Conservation (phyloP, 2,113 vertebrate genomes). For the Aegypius monachus region DNA sequence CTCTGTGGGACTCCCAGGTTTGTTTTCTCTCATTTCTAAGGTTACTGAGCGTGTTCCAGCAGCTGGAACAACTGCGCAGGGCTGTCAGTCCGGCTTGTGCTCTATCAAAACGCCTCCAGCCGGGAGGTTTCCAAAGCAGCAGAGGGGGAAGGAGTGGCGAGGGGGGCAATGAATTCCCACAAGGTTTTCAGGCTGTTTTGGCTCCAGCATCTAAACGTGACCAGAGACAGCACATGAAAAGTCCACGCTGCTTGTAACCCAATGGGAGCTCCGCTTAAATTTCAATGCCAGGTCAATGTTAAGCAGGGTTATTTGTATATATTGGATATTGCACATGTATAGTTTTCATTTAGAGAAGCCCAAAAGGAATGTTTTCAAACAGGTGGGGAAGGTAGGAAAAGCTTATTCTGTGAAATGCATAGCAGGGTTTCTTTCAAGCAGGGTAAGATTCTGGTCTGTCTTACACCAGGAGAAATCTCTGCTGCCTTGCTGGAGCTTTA, state of each 20-base stretch:
- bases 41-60: neutral
- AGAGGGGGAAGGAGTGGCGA: neutral
- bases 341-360: neutral
- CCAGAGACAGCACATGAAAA: neutral
- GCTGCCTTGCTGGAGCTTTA: neutral
- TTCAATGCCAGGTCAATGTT: neutral
- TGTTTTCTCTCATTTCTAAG: slow-evolving; percentile 17
- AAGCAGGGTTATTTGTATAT: neutral
- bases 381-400: neutral
- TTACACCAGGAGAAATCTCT: neutral
- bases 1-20: neutral
- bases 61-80: neutral
- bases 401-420: neutral
- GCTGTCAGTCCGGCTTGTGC: neutral
- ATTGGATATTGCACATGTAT: rapidly evolving
- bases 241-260: neutral
- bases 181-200: neutral
- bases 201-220: neutral
- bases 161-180: neutral
- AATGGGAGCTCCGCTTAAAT: neutral
- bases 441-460: neutral
- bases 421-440: neutral
- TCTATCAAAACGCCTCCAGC: neutral
- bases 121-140: neutral
- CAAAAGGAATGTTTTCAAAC: neutral